Base-by-base conservation (phyloP, 2,888 invertebrate species). In the Melanchra persicariae region DNA sequence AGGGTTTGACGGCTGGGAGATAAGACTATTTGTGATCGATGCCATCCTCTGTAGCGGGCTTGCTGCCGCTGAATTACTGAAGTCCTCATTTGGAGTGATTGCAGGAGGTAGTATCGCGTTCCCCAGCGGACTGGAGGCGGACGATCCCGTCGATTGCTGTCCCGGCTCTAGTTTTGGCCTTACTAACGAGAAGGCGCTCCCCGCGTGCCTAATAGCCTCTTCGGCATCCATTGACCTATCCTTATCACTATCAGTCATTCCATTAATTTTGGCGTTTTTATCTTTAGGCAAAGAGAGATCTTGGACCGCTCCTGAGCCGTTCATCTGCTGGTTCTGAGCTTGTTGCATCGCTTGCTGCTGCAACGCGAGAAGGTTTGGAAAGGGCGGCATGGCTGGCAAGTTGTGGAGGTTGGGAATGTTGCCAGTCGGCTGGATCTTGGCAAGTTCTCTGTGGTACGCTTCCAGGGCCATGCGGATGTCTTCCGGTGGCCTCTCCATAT, bases 31-130 rank as follows among this genome's bases (percentile, higher is more conserved):
- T 58, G 99, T 99, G 87, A 99, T 99, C 83, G 99, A 99, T 77
- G 99, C 99, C 99, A 99, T 99, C 89, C 99, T 96, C 93, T 99
- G 99, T 64, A 99, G 96, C 0, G 99, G 99, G 90, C 99, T 99
- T 30, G 99, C 98, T 15, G 98, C 98, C 0, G 98, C 97, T 5
- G 97, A 97, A 77, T 97, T 97, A 65, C 97, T 97, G 87, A 98
- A 98, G 89, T 98, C 98, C 72, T 98, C 98, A 85, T 97, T 97
- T 43, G 98, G 97, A 57, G 97, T 98, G 94, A 98, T 97, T 52
- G 98, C 98, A 0, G 98, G 98, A 59, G 98, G 98, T 83, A 98
- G 95, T 87, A 98, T 98, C 52, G 98, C 97, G 91, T 98, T 98
- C 61, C 98, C 98, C 40, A 98, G 94, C 0, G 98, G 98, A 87